A percentile compares a stretch with the other conserved stretches of the same genome.
Evolutionary conservation across 2,113 vertebrate genomes (phyloP).

Genomic region (Tupaia chinensis): DNA sequence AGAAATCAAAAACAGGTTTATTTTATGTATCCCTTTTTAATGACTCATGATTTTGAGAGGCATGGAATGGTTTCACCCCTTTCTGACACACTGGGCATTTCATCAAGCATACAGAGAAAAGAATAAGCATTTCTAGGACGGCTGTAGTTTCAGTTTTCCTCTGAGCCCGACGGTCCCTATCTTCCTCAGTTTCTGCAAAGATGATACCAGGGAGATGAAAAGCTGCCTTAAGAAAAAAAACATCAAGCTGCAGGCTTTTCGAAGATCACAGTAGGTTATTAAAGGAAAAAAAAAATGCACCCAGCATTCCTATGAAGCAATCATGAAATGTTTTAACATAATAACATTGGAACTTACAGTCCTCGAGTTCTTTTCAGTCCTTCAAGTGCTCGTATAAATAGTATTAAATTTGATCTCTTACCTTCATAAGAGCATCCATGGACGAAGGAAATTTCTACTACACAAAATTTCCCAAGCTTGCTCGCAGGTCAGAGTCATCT

Average conservation of each 20-base stretch:
- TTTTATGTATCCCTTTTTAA: neutral
- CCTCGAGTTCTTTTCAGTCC: neutral
- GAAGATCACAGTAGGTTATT: neutral
- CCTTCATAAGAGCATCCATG: neutral
- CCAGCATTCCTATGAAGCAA: neutral
- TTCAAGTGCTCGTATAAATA: neutral
- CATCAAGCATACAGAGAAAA: neutral
- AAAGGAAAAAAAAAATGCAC: neutral
- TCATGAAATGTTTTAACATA: neutral
- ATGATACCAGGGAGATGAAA: neutral
- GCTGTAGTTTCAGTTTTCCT: neutral
- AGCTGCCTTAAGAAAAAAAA: neutral
- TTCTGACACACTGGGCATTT: neutral
- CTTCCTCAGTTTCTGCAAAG: constrained; percentile 1
- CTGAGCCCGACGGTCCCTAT: neutral
- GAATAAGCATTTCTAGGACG: neutral
- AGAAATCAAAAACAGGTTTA: neutral
- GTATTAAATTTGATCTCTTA: neutral
- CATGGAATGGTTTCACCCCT: neutral
- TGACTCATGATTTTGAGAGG: neutral
- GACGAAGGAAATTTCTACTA: neutral
- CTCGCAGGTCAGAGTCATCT: neutral
- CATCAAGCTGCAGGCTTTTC: neutral
- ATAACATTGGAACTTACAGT: neutral
- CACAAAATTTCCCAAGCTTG: neutral